Conservation (phyloP, 2,113 vertebrate species). For the Pseudonaja textilis region DNA sequence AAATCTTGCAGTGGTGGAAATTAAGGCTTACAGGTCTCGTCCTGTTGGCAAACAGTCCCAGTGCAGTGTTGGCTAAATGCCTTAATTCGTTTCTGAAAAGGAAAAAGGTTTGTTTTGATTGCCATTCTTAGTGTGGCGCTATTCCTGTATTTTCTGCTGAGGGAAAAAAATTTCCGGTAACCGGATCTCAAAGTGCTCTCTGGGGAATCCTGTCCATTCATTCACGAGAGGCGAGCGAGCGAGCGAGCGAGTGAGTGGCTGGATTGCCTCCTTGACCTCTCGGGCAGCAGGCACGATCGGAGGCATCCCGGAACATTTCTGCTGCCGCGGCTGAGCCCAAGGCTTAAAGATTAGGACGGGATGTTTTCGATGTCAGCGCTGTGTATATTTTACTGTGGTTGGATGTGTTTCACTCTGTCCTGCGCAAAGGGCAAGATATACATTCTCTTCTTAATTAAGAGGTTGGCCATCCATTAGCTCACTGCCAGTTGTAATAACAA, state of each 20-base stretch:
- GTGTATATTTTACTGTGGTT: neutral
- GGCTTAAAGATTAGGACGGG: neutral
- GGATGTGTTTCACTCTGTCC: neutral
- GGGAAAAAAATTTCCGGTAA: slow-evolving; percentile 42
- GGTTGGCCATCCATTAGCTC: neutral
- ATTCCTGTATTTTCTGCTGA: slow-evolving; percentile 30
- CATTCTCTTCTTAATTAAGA: neutral
- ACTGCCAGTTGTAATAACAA: neutral
- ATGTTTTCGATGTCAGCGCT: neutral
- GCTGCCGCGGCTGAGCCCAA: slow-evolving; percentile 22
- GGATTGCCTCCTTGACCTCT: slow-evolving; percentile 38
- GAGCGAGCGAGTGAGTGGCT: slow-evolving; percentile 28
- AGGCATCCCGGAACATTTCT: slow-evolving; percentile 21
- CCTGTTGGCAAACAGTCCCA: neutral
- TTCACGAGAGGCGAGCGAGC: slow-evolving; percentile 47
- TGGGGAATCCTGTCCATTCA: slow-evolving; percentile 47
- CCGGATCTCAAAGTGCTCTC: slow-evolving; percentile 44
- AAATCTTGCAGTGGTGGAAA: neutral
- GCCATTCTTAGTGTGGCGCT: neutral
- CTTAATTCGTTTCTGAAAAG: neutral
- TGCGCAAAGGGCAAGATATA: neutral
- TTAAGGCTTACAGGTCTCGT: neutral
- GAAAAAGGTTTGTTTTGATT: neutral
- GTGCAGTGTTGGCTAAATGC: neutral
- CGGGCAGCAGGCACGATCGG: slow-evolving; percentile 11